A percentile compares a stretch with the other conserved stretches of the same genome.
Evolutionary conservation across 2,888 invertebrate species (phyloP).

Genomic region (Chrysodeixis includens): DNA sequence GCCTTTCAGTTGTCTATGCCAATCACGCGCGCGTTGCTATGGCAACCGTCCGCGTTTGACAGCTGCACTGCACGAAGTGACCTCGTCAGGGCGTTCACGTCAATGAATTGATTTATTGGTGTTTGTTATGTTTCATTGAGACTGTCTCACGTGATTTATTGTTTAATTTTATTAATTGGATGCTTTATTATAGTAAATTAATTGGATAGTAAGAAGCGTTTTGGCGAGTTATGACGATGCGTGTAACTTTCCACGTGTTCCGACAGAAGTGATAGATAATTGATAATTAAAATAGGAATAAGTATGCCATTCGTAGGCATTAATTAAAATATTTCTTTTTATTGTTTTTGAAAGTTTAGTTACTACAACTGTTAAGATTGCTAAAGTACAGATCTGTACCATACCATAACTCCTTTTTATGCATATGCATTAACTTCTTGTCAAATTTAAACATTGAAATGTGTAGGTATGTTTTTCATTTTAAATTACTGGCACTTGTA

Average conservation of each 20-base stretch:
- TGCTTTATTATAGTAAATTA: not conserved
- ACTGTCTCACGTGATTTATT: slow-evolving; percentile 18
- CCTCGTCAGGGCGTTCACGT: slow-evolving; percentile 61
- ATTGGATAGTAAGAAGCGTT: not conserved
- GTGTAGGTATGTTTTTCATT: too few species aligned
- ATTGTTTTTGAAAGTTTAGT: too few species aligned
- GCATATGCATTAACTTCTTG: too few species aligned
- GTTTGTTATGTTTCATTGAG: slow-evolving; percentile 36
- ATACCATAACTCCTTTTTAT: too few species aligned
- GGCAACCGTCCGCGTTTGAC: slow-evolving; percentile 55
- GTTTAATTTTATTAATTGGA: not conserved
- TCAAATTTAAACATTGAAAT: too few species aligned
- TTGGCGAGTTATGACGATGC: not conserved
- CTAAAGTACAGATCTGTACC: too few species aligned
- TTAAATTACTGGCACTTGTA: too few species aligned
- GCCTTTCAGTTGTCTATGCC: slow-evolving; percentile 36
- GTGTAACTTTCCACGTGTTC: not conserved
- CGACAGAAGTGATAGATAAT: not conserved
- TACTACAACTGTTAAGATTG: too few species aligned
- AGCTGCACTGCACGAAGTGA: slow-evolving; percentile 43
- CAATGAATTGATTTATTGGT: slow-evolving; percentile 39
- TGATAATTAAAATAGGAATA: too few species aligned
- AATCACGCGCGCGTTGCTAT: slow-evolving; percentile 56
- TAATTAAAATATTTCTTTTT: too few species aligned
- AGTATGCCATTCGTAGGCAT: too few species aligned